Conservation (phyloP, 2,113 vertebrate species). For the Indicator indicator region DNA sequence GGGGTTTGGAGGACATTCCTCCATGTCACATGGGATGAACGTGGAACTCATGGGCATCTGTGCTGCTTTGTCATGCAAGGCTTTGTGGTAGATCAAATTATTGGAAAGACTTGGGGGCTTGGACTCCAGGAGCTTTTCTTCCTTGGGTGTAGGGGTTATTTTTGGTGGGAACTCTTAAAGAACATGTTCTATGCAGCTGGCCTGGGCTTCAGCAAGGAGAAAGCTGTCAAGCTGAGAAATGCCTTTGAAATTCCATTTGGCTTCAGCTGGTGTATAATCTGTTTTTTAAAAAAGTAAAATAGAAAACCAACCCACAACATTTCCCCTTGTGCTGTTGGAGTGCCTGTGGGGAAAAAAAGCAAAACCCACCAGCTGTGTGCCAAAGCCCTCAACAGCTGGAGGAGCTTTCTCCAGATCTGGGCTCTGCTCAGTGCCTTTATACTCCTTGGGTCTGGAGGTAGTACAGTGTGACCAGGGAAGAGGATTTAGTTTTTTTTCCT, state of each 20-base stretch:
- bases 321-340: not conserved
- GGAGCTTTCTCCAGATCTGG: not conserved
- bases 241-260: conserved; percentile 24
- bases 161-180: conserved; percentile 8
- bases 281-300: not conserved
- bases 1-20: not conserved
- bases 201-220: not conserved
- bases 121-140: not conserved
- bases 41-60: not conserved
- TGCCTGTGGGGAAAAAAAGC: not conserved
- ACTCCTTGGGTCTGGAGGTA: not conserved
- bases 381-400: not conserved
- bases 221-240: conserved; percentile 28
- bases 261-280: not conserved
- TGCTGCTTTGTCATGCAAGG: not conserved
- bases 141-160: not conserved
- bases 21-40: not conserved
- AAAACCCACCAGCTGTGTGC: not conserved
- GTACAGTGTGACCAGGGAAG: not conserved
- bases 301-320: not conserved
- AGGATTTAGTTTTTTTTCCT: not conserved
- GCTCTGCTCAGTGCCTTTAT: not conserved
- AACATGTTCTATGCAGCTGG: not conserved
- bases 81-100: not conserved
- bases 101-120: not conserved